These are phyloP conservation scores for Bacillus rossius DNA, from an alignment of 1,140 invertebrate genomes.

Conservation along the genomic window DNA sequence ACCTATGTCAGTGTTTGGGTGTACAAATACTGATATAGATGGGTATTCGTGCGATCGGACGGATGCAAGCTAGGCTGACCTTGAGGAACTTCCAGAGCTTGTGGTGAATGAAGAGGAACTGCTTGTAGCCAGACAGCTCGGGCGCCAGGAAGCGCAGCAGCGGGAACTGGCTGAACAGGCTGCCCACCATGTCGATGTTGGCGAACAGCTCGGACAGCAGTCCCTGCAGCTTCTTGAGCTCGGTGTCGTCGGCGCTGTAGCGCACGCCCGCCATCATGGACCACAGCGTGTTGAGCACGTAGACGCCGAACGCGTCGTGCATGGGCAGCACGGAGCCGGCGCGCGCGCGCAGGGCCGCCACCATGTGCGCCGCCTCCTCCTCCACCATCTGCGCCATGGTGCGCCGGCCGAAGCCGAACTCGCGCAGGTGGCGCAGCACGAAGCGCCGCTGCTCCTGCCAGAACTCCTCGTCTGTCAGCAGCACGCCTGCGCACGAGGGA, in stretches of 20 bases:
- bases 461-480: constrained; percentile 66
- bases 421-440: constrained; percentile 66
- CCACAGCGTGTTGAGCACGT: constrained; percentile 73
- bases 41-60: too few species aligned
- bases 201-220: constrained; percentile 63
- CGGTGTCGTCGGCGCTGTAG: constrained; percentile 57
- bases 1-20: too few species aligned
- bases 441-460: constrained; percentile 83
- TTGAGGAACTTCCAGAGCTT: constrained; percentile 63
- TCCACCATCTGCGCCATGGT: constrained; percentile 66
- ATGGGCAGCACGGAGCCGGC: constrained; percentile 50
- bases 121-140: constrained; percentile 66
- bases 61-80: too few species aligned
- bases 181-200: constrained; percentile 70
- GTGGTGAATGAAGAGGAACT: constrained; percentile 61
- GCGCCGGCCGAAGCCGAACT: constrained; percentile 74
- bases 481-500: constrained; percentile 42
- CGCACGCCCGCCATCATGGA: constrained; percentile 75
- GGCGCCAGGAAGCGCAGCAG: constrained; percentile 66
- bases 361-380: constrained; percentile 56
- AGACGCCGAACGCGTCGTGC: constrained; percentile 58
- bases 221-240: constrained; percentile 59
- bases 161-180: constrained; percentile 72
- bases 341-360: constrained; percentile 40
- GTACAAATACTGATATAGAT: too few species aligned